Evolutionary conservation across 2,113 vertebrate genomes (phyloP).

Genomic region (Eupsittula cactorum): DNA sequence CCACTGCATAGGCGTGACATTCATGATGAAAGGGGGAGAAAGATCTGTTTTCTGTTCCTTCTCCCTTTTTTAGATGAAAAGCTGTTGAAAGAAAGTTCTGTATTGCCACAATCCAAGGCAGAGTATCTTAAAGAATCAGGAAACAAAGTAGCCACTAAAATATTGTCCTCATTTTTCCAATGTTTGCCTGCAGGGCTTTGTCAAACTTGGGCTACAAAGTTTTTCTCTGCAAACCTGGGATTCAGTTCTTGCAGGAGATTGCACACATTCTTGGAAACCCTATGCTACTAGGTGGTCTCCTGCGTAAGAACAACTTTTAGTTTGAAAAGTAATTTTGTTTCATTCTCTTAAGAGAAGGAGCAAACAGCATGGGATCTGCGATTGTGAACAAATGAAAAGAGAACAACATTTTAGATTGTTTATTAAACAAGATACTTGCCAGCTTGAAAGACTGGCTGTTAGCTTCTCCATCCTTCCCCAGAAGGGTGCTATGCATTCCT

Average conservation of each 20-base stretch:
- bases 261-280: rapidly evolving
- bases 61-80: neutral
- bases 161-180: neutral
- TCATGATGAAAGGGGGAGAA: neutral
- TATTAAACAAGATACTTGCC: neutral
- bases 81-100: neutral
- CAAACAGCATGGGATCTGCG: neutral
- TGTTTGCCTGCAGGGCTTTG: neutral
- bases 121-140: neutral
- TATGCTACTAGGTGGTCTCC: neutral
- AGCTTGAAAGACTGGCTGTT: neutral
- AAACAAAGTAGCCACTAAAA: neutral
- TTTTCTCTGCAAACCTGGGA: neutral
- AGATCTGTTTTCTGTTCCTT: neutral
- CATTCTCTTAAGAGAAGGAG: neutral
- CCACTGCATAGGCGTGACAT: neutral
- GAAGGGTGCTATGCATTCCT: neutral
- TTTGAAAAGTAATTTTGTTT: neutral
- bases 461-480: neutral
- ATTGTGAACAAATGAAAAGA: neutral
- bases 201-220: neutral
- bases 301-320: neutral
- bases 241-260: neutral
- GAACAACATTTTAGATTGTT: neutral
- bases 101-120: neutral